Conservation (phyloP, 2,113 vertebrate genomes). For the Zeus faber region DNA sequence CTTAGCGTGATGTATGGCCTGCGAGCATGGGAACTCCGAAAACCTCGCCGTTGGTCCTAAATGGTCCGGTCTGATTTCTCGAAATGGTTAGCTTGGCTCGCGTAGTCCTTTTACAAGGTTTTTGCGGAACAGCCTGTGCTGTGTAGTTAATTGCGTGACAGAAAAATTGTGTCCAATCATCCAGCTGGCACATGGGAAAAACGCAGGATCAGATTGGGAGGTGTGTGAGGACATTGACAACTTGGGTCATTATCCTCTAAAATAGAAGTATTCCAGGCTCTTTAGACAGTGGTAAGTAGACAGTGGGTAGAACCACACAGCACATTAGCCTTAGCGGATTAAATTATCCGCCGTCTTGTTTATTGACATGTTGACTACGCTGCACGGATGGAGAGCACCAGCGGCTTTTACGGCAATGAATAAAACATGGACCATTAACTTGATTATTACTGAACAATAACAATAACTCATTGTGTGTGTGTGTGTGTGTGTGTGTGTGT, state of each 20-base stretch:
- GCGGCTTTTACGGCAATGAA: slow-evolving; percentile 42
- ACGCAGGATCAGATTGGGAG: neutral
- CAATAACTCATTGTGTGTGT: neutral
- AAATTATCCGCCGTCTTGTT: slow-evolving; percentile 15
- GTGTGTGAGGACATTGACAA: neutral
- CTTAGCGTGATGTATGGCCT: slow-evolving; percentile 22
- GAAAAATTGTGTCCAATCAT: slow-evolving; percentile 20
- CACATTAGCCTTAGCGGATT: slow-evolving; percentile 2
- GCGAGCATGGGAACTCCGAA: slow-evolving; percentile 21
- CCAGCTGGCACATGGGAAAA: slow-evolving; percentile 1
- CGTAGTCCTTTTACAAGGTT: too few species aligned
- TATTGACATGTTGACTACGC: neutral
- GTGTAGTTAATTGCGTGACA: slow-evolving; percentile 17
- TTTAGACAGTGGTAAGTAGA: neutral
- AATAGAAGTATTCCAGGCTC: neutral
- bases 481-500: neutral
- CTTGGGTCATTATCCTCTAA: slow-evolving; percentile 1
- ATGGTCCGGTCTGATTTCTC: slow-evolving; percentile 14
- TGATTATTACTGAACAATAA: slow-evolving; percentile 42
- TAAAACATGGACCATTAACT: slow-evolving; percentile 55
- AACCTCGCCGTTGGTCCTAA: slow-evolving; percentile 5
- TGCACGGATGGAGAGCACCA: neutral
- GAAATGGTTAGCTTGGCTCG: too few species aligned
- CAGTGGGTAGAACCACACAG: too few species aligned
- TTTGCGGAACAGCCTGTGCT: slow-evolving; percentile 10